These are phyloP conservation scores for Thunnus albacares DNA, from an alignment of 2,797 vertebrate genomes.

Conservation along the genomic window DNA sequence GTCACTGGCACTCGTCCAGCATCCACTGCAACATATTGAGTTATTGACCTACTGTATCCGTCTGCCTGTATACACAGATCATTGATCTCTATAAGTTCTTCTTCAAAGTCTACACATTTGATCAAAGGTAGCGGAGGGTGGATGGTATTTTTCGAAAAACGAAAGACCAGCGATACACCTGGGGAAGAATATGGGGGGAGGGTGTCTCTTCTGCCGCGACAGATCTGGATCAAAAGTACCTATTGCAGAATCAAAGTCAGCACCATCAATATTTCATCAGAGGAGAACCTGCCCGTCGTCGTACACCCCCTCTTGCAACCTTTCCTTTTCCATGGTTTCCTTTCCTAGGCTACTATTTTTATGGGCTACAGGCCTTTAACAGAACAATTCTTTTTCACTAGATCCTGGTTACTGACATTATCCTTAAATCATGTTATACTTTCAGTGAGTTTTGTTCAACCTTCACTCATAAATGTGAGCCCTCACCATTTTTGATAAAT, in stretches of 20 bases:
- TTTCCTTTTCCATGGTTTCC: slow-evolving; percentile 41
- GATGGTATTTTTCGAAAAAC: slow-evolving; percentile 68
- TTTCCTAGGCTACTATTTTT: slow-evolving; percentile 6
- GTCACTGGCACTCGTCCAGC: slow-evolving; percentile 56
- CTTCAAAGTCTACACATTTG: slow-evolving; percentile 72
- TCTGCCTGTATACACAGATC: slow-evolving; percentile 52
- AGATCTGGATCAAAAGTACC: slow-evolving; percentile 82
- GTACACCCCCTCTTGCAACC: slow-evolving; percentile 38
- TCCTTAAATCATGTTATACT: neutral
- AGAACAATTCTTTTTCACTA: neutral
- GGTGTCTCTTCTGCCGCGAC: slow-evolving; percentile 60
- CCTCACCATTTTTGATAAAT: neutral
- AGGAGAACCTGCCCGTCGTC: slow-evolving; percentile 60
- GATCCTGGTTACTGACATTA: neutral
- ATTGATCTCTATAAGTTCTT: slow-evolving; percentile 72
- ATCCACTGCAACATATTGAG: slow-evolving; percentile 61
- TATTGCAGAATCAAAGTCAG: slow-evolving; percentile 81
- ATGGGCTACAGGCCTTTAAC: neutral
- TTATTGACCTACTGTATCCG: slow-evolving; percentile 50
- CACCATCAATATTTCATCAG: slow-evolving; percentile 80
- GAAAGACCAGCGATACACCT: slow-evolving; percentile 60
- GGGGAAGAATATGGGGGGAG: slow-evolving; percentile 47
- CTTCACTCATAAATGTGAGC: neutral
- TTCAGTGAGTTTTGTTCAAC: neutral
- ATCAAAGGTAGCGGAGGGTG: slow-evolving; percentile 71